Evolutionary conservation across 2,113 vertebrate genomes (phyloP).

Genomic region (Peromyscus maniculatus): DNA sequence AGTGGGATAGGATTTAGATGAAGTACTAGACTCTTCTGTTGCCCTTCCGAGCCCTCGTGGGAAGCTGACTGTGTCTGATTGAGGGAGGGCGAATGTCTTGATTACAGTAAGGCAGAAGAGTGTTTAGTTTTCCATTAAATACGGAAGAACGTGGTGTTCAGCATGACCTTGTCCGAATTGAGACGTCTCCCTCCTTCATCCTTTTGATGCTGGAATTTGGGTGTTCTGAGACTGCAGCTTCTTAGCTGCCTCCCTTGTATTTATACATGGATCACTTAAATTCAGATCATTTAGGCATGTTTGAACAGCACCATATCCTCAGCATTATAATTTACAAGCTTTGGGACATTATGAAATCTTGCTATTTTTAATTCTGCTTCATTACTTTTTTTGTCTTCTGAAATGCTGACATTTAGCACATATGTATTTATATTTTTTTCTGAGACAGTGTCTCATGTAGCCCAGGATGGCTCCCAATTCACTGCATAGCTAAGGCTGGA

Average conservation of each 20-base stretch:
- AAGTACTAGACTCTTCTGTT: background rate
- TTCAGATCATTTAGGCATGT: background rate
- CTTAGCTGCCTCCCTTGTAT: background rate
- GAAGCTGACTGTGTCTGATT: background rate
- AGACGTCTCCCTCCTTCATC: no score
- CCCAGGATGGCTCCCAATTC: background rate
- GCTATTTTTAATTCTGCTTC: conserved; percentile 51
- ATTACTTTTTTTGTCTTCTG: background rate
- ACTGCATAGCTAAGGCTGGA: background rate
- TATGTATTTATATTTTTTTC: background rate
- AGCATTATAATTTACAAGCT: background rate
- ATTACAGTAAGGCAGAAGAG: background rate
- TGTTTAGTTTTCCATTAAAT: background rate
- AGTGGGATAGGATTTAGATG: background rate
- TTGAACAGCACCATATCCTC: background rate
- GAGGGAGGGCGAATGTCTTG: background rate
- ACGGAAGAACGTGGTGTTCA: background rate
- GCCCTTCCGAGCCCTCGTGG: background rate
- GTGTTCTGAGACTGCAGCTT: background rate
- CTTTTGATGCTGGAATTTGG: background rate
- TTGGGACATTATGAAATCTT: background rate
- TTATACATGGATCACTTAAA: background rate
- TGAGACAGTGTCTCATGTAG: background rate
- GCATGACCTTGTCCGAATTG: background rate
- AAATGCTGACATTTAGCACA: background rate